These are phyloP conservation scores for Ivindomyrus marchei DNA, from an alignment of 2,113 vertebrate genomes.

Conservation along the genomic window DNA sequence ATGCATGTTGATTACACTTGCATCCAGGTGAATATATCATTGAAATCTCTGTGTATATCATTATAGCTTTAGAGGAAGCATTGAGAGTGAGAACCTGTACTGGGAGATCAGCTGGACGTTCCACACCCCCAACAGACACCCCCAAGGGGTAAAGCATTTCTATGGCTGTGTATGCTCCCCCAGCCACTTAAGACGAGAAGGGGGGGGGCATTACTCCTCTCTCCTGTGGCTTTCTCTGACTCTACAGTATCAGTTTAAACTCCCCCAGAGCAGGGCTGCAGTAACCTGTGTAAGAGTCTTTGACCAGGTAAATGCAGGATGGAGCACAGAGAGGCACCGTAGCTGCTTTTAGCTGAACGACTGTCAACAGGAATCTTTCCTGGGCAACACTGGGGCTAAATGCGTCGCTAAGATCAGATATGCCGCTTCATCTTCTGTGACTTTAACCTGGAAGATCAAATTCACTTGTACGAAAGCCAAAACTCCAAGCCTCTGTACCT, in stretches of 20 bases:
- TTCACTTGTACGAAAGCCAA: neutral
- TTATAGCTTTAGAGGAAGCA: neutral
- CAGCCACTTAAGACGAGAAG: neutral
- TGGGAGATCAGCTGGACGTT: neutral
- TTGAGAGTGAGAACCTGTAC: neutral
- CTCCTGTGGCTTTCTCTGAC: neutral
- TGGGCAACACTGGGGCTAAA: neutral
- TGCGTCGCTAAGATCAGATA: neutral
- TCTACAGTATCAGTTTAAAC: neutral
- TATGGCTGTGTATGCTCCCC: neutral
- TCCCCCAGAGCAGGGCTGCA: neutral
- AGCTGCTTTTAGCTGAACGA: neutral
- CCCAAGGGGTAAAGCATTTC: neutral
- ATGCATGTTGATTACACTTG: conserved; percentile 5
- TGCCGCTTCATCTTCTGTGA: neutral
- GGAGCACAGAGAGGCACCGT: too few species aligned
- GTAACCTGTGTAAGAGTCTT: neutral
- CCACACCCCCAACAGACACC: conserved; percentile 29
- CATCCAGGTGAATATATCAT: neutral
- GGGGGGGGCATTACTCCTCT: neutral
- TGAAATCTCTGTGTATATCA: neutral
- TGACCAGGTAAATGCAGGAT: neutral
- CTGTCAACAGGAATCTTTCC: neutral
- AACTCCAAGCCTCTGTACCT: neutral
- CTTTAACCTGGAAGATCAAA: neutral